phyloP scores from a whole-genome alignment of 2,797 vertebrate genomes.

The Oreochromis grahami region DNA sequence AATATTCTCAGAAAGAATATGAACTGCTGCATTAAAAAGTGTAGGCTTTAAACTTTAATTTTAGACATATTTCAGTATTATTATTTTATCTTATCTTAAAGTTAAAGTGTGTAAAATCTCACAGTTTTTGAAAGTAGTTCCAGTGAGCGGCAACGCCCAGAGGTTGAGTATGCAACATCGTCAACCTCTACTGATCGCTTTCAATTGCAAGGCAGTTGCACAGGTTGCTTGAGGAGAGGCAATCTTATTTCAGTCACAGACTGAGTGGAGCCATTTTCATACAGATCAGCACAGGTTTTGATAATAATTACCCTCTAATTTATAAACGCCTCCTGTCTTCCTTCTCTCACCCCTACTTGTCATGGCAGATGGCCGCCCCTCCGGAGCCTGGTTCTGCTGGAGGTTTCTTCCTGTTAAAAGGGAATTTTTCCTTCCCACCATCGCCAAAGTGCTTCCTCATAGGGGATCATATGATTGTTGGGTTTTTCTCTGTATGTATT shows the following conservation, averaged over 20 bases:
- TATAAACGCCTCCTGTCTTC: neutral
- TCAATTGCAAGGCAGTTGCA: neutral
- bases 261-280: neutral
- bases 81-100: neutral
- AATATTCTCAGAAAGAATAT: neutral
- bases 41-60: neutral
- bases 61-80: neutral
- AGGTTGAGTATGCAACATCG: neutral
- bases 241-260: neutral
- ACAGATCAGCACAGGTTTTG: neutral
- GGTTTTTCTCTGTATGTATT: neutral
- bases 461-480: neutral
- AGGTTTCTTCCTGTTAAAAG: neutral
- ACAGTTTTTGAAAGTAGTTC: neutral
- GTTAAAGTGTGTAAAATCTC: neutral
- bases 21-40: neutral
- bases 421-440: neutral
- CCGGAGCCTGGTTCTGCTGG: accelerated
- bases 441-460: neutral
- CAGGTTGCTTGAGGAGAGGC: neutral
- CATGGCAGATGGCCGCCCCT: neutral
- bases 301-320: neutral
- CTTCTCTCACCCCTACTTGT: neutral
- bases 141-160: neutral
- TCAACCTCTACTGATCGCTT: neutral